These are phyloP conservation scores for Coelopa pilipes DNA, from an alignment of 2,888 invertebrate genomes.

Conservation along the genomic window DNA sequence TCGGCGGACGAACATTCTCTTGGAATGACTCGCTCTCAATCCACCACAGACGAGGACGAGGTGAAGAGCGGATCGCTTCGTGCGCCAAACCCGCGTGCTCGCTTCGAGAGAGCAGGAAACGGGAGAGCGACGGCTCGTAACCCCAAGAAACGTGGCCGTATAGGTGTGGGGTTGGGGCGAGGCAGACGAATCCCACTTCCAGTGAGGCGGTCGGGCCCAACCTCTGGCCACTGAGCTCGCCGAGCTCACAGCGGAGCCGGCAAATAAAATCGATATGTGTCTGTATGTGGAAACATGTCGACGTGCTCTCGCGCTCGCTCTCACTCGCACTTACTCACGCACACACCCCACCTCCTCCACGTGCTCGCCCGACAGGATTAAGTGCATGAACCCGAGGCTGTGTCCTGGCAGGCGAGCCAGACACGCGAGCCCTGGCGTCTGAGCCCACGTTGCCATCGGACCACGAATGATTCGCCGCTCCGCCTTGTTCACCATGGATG, in stretches of 20 bases:
- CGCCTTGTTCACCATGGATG: slow-evolving; percentile 45
- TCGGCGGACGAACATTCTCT: no score
- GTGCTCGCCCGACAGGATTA: slow-evolving; percentile 35
- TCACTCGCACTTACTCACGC: background rate
- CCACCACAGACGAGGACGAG: no score
- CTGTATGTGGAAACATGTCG: background rate
- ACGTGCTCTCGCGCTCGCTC: background rate
- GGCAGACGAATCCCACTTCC: background rate
- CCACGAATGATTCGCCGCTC: slow-evolving; percentile 42
- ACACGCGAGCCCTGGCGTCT: slow-evolving; percentile 25
- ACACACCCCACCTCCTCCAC: slow-evolving; percentile 8
- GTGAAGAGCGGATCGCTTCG: no score
- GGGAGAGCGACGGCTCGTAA: no score
- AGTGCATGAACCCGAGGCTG: slow-evolving; percentile 27
- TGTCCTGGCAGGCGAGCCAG: slow-evolving; percentile 21
- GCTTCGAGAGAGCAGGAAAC: no score
- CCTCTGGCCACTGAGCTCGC: background rate
- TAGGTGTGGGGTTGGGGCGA: background rate
- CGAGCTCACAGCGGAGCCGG: background rate
- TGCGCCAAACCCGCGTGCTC: no score
- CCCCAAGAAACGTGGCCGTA: no score
- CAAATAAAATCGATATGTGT: slow-evolving; percentile 31
- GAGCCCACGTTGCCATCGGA: slow-evolving; percentile 40
- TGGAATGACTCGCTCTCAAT: no score
- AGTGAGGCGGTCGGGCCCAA: background rate